Conservation (phyloP, 2,888 invertebrate genomes). For the Spatulosminthurus flaviceps region DNA sequence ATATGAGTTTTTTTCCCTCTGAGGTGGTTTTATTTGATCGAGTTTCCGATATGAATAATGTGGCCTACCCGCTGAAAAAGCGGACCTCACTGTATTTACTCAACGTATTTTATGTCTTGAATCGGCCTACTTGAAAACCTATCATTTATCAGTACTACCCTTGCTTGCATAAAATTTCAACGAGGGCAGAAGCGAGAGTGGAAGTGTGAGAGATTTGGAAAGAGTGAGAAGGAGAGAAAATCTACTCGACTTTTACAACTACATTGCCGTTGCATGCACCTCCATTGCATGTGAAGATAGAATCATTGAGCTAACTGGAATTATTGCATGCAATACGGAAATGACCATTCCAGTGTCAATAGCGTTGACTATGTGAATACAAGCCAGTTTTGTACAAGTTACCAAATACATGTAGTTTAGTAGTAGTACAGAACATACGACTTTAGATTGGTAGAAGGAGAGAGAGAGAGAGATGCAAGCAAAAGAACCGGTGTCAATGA, state of each 20-base stretch:
- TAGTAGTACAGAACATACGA: background rate
- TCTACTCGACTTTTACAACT: background rate
- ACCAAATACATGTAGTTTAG: too few relatives aligned
- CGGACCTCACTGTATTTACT: constrained; percentile 53
- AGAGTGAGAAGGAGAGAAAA: constrained; percentile 8
- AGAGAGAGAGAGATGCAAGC: background rate
- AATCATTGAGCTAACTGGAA: constrained; percentile 20
- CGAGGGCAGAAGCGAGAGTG: too few relatives aligned
- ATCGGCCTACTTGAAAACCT: constrained; percentile 56
- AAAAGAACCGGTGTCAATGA: constrained; percentile 31
- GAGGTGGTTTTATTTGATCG: constrained; percentile 29
- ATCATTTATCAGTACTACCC: constrained; percentile 54
- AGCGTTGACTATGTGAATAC: constrained; percentile 6
- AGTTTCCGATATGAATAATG: background rate
- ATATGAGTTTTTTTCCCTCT: background rate
- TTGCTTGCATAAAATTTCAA: too few relatives aligned
- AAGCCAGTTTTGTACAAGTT: too few relatives aligned
- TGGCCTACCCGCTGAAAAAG: constrained; percentile 11
- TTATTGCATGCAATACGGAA: constrained; percentile 59
- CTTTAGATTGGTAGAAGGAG: background rate
- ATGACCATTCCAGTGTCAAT: constrained; percentile 60
- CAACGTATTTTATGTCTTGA: constrained; percentile 55
- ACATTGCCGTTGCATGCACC: background rate
- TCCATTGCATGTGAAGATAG: constrained; percentile 4
- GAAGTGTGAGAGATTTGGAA: too few relatives aligned